Base-by-base conservation (phyloP, 2,113 vertebrate genomes). In the Oncorhynchus clarkii region DNA sequence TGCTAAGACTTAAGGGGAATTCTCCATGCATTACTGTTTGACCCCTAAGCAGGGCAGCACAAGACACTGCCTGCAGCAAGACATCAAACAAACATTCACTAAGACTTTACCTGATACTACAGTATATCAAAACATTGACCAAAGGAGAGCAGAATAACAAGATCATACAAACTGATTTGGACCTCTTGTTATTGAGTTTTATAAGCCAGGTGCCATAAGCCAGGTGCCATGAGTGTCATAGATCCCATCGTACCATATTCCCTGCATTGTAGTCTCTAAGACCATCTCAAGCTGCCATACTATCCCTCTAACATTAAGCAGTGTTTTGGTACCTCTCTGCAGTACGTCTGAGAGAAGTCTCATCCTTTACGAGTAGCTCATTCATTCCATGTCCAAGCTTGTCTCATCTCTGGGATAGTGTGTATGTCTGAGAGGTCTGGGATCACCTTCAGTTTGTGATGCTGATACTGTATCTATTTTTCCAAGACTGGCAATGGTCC, bases 1-100 rank as follows among this genome's bases (percentile, higher is more conserved):
- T 74, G 73, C 64, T 72, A 82, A 82, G 73, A 82, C 77, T 86
- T 71, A 14, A 45, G 79, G 80, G 85, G 80, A 87, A 85, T 80
- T 84, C 80, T 68, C 82, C 67, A 45, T 13, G 20, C 54, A 31
- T 73, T 16, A 48, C 18, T 51, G 65, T 22, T 73, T 45, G 72
- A 71, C 0, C 0, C 39, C 75, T 62, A 4, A 70, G 74, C 24
- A 57, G 29, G 26, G 73, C 49, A 59, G 29, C 70, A 71, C 78
- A 84, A 68, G 68, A 82, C 26, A 31, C 73, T 67, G 70, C 77
- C 81, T 77, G 72, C 14, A 74, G 65, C 31, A 54, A 18, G 64
- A 73, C 26, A 26, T 76, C 48, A 60, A 74, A 2, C 60, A 13
- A 39, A 57, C 45, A 67, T 60, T 66, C 9, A 12, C 39, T 45